phyloP scores from a whole-genome alignment of 2,888 invertebrate genomes.

The Papilio elwesi region DNA sequence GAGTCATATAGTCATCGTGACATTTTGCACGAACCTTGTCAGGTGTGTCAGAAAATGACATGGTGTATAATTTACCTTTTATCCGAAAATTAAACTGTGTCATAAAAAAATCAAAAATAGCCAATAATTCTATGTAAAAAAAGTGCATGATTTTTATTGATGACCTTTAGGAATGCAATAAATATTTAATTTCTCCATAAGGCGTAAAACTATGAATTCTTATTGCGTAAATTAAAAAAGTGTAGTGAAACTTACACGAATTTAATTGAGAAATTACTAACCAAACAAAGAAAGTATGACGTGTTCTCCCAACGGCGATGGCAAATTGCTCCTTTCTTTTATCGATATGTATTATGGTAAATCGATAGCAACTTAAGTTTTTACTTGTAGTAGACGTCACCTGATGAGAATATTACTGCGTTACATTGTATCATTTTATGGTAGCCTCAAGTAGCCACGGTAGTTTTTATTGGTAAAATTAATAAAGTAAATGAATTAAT shows the following conservation, averaged over 20 bases:
- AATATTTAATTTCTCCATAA: conserved; percentile 23
- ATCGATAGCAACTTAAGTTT: conserved; percentile 58
- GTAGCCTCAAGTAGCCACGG: conserved; percentile 28
- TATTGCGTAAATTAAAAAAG: background rate
- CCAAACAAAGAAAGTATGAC: background rate
- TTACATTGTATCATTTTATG: conserved; percentile 41
- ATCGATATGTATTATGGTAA: conserved; percentile 44
- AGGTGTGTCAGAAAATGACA: no score
- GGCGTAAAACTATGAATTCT: background rate
- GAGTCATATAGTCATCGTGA: no score
- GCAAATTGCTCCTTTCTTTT: conserved; percentile 33
- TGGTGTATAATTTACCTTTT: no score
- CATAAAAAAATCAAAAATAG: no score
- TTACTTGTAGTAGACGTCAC: conserved; percentile 56
- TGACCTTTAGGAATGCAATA: no score
- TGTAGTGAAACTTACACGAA: background rate
- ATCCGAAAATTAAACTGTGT: no score
- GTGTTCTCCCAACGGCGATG: conserved; percentile 11
- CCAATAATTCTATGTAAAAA: no score
- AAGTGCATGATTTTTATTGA: no score
- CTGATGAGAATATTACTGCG: conserved; percentile 48
- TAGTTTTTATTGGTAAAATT: background rate
- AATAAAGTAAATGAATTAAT: conserved; percentile 1
- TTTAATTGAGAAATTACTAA: conserved; percentile 23
- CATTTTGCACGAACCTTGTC: no score